A percentile compares a stretch with the other conserved stretches of the same genome.
Evolutionary conservation across 2,888 invertebrate species (phyloP).

Genomic region (Tipula helvola): DNA sequence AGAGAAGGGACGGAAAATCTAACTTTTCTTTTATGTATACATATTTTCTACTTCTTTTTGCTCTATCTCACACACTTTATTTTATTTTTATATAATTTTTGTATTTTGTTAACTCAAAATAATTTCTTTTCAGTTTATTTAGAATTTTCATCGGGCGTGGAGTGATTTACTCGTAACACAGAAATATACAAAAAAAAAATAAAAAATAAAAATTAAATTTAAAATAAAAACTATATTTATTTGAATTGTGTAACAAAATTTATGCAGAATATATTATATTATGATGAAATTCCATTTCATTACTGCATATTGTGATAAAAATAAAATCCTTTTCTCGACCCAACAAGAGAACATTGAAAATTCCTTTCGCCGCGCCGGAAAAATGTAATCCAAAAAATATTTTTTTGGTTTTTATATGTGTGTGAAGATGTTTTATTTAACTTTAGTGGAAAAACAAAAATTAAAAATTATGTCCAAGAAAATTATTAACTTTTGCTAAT

Average conservation of each 20-base stretch:
- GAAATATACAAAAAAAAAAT: not conserved
- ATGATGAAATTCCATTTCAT: not conserved
- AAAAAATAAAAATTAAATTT: not conserved
- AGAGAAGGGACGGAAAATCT: not conserved
- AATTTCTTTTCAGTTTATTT: not conserved
- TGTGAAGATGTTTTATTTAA: not conserved
- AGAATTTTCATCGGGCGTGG: not conserved
- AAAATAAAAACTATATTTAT: not conserved
- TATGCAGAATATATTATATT: not conserved
- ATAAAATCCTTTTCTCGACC: not conserved
- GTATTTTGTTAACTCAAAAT: not conserved
- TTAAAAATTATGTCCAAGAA: not conserved
- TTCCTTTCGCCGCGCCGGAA: not conserved
- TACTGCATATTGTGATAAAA: not conserved
- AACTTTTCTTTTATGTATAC: not conserved
- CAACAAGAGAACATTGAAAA: not conserved
- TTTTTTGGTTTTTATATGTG: not conserved
- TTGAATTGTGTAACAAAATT: not conserved
- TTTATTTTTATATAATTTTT: not conserved
- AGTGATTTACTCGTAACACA: not conserved
- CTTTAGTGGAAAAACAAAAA: not conserved
- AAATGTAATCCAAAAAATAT: not conserved
- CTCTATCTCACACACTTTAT: not conserved
- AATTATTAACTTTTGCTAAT: not conserved
- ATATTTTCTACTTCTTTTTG: not conserved